Evolutionary conservation across 2,888 invertebrate species (phyloP), one percentile per base, ranked within the genome.

Genomic region (Andricus curvator): DNA sequence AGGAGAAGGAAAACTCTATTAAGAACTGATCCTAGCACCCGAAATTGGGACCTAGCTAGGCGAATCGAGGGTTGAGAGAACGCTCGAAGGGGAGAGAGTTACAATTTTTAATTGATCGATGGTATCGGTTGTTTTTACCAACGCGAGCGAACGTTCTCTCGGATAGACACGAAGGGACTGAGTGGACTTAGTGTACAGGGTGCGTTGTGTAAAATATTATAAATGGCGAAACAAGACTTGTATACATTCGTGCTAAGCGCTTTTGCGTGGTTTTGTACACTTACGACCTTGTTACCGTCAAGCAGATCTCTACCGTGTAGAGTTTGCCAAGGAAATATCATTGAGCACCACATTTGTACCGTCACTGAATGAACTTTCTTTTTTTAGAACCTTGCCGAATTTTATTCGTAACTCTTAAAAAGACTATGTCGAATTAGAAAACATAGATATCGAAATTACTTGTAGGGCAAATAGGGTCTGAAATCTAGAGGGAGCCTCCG

Each of bases 1-100:
- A 90, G 83, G 91, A 91, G 79, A 90, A 90, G 84, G 90, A 91
- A 78, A 91, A 90, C 81, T 89, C 89, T 66, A 91, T 90, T 79
- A 89, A 89, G 84, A 90, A 92, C 87, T 92, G 91, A 92, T 92
- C 87, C 85, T 87, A 85, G 85, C 84, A 86, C 84, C 85, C 83
- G 84, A 67, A 81, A 77, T 51, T 78, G 74, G 76, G 65, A 80
- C 77, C 76, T 44, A 81, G 76, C 41, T 81, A 77, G 77, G 81
- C 68, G 56, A 77, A 74, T 79, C 60, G 79, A 79, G 74, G 44
- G 22, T 22, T 77, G 29, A 62, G 77, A 29, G 48, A 65, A 74
- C 33, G 62, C 29, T 51, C 77, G 62, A 66, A 62, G 79, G 70
- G 76, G 82, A 84, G 82, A 85, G 85, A 83, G 80, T 80, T 60